Evolutionary conservation across 2,797 vertebrate genomes (phyloP).

Genomic region (Diplodus puntazzo): DNA sequence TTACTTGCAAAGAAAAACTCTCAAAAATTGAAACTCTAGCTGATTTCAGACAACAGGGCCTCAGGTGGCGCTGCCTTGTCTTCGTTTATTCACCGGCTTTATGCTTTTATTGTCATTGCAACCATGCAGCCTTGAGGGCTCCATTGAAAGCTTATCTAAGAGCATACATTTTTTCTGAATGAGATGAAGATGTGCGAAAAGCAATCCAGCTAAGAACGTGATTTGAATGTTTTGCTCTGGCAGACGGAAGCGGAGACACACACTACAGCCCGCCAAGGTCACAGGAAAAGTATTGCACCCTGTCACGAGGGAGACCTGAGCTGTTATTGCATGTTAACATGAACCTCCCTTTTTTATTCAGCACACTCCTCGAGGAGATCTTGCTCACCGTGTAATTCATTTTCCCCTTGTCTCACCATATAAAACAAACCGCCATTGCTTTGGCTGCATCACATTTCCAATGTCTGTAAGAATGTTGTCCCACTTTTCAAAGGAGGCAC

Average conservation of each 20-base stretch:
- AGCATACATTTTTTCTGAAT: slow-evolving; percentile 46
- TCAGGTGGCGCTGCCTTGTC: slow-evolving; percentile 66
- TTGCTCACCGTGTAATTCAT: slow-evolving; percentile 24
- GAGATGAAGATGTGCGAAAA: slow-evolving; percentile 49
- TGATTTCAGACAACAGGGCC: slow-evolving; percentile 71
- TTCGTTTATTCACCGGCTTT: slow-evolving; percentile 65
- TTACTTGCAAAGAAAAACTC: slow-evolving; percentile 52
- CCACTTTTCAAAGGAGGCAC: slow-evolving; percentile 65
- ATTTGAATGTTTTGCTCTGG: slow-evolving; percentile 52
- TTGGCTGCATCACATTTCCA: slow-evolving; percentile 48
- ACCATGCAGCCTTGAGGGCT: slow-evolving; percentile 26
- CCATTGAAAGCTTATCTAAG: slow-evolving; percentile 52
- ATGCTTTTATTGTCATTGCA: slow-evolving; percentile 58
- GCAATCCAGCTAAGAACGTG: slow-evolving; percentile 36
- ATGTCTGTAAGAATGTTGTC: slow-evolving; percentile 43
- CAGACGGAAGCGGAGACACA: slow-evolving; percentile 39
- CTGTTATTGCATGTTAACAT: slow-evolving; percentile 41
- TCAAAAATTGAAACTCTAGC: slow-evolving; percentile 68
- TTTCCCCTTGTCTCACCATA: slow-evolving; percentile 22
- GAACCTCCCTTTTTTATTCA: slow-evolving; percentile 31
- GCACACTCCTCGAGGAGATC: not conserved
- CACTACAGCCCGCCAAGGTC: slow-evolving; percentile 48
- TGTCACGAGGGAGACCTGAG: slow-evolving; percentile 22
- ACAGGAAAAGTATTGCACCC: slow-evolving; percentile 11
- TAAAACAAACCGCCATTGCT: slow-evolving; percentile 35